These are phyloP conservation scores for Cataglyphis rosenhaueri DNA, from an alignment of 2,888 invertebrate genomes.

Conservation along the genomic window DNA sequence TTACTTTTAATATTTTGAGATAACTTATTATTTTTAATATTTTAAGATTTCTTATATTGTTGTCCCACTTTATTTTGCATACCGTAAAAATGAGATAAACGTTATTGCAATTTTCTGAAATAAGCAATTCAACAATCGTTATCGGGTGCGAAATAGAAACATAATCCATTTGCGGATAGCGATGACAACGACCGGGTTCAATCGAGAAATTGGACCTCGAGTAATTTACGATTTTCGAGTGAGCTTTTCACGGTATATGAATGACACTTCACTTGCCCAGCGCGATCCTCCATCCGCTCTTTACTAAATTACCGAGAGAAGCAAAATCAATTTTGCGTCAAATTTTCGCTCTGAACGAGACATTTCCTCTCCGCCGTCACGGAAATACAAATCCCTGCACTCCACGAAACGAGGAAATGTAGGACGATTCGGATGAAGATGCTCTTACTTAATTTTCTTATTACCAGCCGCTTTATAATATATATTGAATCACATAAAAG, in stretches of 20 bases:
- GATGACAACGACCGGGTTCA: not conserved
- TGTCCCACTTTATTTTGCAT: not conserved
- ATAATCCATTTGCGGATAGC: constrained; percentile 27
- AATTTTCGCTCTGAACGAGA: constrained; percentile 24
- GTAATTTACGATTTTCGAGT: constrained; percentile 67
- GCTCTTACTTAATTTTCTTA: not conserved
- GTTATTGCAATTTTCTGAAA: constrained; percentile 12
- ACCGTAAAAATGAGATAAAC: not conserved
- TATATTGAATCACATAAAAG: not conserved
- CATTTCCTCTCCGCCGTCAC: constrained; percentile 1
- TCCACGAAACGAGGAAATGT: not conserved
- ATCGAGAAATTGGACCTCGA: constrained; percentile 69
- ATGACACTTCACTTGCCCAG: constrained; percentile 1
- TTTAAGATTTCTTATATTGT: not conserved
- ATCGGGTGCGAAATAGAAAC: constrained; percentile 18
- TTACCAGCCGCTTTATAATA: not conserved
- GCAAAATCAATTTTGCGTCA: constrained; percentile 33
- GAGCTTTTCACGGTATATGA: constrained; percentile 23
- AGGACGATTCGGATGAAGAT: not conserved
- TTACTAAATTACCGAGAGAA: not conserved
- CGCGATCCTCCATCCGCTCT: not conserved
- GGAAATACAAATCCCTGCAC: not conserved
- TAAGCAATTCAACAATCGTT: constrained; percentile 4
- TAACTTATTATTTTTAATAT: not conserved
- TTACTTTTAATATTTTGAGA: not conserved